phyloP scores from a whole-genome alignment of 2,888 invertebrate species.

The Podotricha telesiphe region DNA sequence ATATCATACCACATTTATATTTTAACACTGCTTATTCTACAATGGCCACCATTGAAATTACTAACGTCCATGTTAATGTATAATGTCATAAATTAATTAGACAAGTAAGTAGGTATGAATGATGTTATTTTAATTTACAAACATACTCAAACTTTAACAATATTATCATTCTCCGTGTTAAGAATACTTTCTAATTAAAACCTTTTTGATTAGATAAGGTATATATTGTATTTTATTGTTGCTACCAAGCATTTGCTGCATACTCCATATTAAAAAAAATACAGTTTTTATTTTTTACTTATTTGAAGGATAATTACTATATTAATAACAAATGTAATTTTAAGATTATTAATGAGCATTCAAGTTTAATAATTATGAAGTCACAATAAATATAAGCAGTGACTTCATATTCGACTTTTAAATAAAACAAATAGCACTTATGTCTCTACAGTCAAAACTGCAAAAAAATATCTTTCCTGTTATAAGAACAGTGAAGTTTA shows the following conservation, averaged over 20 bases:
- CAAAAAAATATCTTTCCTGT: slow-evolving; percentile 42
- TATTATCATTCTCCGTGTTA: too few species aligned
- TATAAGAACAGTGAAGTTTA: slow-evolving; percentile 42
- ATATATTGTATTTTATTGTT: too few species aligned
- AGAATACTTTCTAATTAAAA: too few species aligned
- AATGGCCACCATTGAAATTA: slow-evolving; percentile 34
- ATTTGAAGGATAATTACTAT: too few species aligned
- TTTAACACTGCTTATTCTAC: slow-evolving; percentile 35
- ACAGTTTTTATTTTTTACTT: too few species aligned
- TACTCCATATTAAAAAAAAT: too few species aligned
- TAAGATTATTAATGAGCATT: too few species aligned
- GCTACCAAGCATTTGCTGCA: too few species aligned
- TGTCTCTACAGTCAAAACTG: slow-evolving; percentile 33
- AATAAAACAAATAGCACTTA: slow-evolving; percentile 23
- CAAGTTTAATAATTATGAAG: background rate
- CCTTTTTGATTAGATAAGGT: too few species aligned
- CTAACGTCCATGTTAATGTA: slow-evolving; percentile 35
- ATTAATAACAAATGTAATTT: background rate
- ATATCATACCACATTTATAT: slow-evolving; percentile 47
- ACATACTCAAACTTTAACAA: too few species aligned
- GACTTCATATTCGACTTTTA: slow-evolving; percentile 28
- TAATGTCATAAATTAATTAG: slow-evolving; percentile 37
- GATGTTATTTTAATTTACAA: too few species aligned
- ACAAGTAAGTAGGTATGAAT: background rate
- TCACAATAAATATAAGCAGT: slow-evolving; percentile 14